A percentile compares a stretch with the other conserved stretches of the same genome.
Evolutionary conservation across 2,113 vertebrate species (phyloP).

Genomic region (Capra hircus): DNA sequence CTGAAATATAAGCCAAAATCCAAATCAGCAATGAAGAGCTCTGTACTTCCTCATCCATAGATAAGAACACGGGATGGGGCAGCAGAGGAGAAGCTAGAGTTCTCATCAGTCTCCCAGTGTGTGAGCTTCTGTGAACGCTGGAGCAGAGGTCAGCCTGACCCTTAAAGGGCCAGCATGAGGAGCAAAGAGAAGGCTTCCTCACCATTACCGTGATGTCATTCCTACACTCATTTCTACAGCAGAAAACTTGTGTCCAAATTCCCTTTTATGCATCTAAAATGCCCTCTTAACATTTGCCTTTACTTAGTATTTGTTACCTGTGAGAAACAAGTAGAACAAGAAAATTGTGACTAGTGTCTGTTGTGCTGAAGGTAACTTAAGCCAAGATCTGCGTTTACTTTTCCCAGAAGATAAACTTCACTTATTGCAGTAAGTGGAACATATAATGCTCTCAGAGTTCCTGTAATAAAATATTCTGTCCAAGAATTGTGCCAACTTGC

Average conservation of each 20-base stretch:
- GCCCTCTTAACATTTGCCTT: not conserved
- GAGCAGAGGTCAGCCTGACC: not conserved
- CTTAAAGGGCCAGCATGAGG: not conserved
- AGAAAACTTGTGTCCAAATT: not conserved
- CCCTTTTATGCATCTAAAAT: not conserved
- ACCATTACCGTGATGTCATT: not conserved
- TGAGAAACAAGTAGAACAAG: not conserved
- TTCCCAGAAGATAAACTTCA: not conserved
- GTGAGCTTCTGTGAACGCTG: no score
- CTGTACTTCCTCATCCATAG: not conserved
- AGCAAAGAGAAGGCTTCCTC: not conserved
- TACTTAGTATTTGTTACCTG: not conserved
- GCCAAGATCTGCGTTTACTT: not conserved
- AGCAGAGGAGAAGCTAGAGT: not conserved
- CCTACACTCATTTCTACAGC: not conserved
- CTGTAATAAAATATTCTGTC: conserved; percentile 22
- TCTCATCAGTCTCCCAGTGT: accelerated
- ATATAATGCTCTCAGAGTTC: not conserved
- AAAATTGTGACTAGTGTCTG: not conserved
- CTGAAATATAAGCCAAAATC: not conserved
- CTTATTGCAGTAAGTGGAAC: not conserved
- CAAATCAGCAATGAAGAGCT: not conserved
- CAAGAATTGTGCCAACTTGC: not conserved
- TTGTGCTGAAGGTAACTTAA: not conserved
- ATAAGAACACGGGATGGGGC: not conserved